Conservation (phyloP, 2,113 vertebrate genomes). For the Anguilla rostrata region DNA sequence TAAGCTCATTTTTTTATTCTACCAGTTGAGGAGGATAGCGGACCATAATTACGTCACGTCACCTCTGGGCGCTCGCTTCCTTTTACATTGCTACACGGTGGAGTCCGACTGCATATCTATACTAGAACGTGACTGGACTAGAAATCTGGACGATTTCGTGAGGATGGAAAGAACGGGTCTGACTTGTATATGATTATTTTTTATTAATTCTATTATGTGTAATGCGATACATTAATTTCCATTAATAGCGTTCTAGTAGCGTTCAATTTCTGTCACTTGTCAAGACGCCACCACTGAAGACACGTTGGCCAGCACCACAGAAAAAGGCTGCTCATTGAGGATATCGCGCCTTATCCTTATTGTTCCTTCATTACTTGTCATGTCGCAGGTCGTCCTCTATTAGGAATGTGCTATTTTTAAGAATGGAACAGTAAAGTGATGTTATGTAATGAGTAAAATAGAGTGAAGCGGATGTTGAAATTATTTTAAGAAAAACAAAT, state of each 20-base stretch:
- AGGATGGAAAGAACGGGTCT: not conserved
- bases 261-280: slow-evolving; percentile 35
- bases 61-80: slow-evolving; percentile 21
- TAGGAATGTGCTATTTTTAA: slow-evolving; percentile 5
- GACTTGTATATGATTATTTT: not conserved
- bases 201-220: not conserved
- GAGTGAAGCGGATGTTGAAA: slow-evolving; percentile 40
- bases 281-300: slow-evolving; percentile 26
- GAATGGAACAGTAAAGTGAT: slow-evolving; percentile 22
- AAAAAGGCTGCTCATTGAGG: not conserved
- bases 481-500: slow-evolving; percentile 38
- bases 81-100: slow-evolving; percentile 21
- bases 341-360: not conserved
- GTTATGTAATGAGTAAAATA: slow-evolving; percentile 57
- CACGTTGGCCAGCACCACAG: slow-evolving; percentile 18
- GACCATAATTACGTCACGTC: slow-evolving; percentile 51
- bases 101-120: not conserved
- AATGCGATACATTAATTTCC: slow-evolving; percentile 20
- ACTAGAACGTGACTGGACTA: slow-evolving; percentile 8
- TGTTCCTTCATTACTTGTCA: not conserved
- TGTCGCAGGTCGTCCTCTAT: not conserved
- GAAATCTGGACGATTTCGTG: not conserved
- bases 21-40: slow-evolving; percentile 45
- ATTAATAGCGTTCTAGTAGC: slow-evolving; percentile 24
- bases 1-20: slow-evolving; percentile 24